A percentile compares a stretch with the other conserved stretches of the same genome.
Evolutionary conservation across 2,888 invertebrate genomes (phyloP).

Genomic region (Artemia sp.): DNA sequence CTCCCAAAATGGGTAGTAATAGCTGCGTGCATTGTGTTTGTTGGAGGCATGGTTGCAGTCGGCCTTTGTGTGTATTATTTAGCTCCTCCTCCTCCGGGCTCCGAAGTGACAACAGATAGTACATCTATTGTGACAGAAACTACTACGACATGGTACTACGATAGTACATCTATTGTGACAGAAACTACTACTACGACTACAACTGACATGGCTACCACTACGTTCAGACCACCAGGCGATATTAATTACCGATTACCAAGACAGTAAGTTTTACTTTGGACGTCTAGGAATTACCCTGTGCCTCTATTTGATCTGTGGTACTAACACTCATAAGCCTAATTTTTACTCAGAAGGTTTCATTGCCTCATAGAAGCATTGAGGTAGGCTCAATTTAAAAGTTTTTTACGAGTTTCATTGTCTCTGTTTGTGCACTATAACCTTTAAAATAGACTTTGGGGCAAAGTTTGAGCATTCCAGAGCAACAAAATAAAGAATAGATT

Average conservation of each 20-base stretch:
- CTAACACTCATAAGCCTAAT: too few species aligned
- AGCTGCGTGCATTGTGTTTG: background rate
- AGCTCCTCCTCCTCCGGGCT: conserved; percentile 8
- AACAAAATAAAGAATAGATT: too few species aligned
- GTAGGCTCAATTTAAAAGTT: too few species aligned
- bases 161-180: background rate
- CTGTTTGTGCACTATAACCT: too few species aligned
- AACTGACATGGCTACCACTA: too few species aligned
- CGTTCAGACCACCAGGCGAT: background rate
- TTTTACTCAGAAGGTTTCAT: too few species aligned
- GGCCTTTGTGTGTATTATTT: background rate
- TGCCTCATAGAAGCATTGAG: too few species aligned
- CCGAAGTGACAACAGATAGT: background rate
- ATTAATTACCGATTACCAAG: background rate
- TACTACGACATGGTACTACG: background rate
- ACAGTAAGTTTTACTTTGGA: background rate
- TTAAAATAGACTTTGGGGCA: too few species aligned
- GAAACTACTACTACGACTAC: background rate
- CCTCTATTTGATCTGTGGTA: too few species aligned
- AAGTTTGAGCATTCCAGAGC: too few species aligned
- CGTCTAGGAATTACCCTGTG: too few species aligned
- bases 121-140: background rate
- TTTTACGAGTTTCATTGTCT: too few species aligned
- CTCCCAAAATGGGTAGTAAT: background rate
- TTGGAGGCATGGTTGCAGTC: conserved; percentile 2